Percentiles rank a stretch among this genome's conserved stretches.
These are phyloP conservation scores for Heliconius himera DNA, from an alignment of 1,140 invertebrate species.

Conservation along the genomic window DNA sequence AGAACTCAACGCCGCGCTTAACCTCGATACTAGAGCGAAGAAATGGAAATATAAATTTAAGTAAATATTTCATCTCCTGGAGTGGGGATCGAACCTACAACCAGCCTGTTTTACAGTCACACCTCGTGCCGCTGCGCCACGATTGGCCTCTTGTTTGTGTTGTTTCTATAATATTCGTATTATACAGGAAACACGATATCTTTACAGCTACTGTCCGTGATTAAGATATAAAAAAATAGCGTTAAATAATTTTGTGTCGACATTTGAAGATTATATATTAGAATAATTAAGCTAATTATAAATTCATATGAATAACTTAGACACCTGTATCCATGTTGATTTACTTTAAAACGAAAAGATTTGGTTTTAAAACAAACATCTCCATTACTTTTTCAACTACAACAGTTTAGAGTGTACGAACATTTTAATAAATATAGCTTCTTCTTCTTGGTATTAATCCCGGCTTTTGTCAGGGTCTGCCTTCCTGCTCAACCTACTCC, in stretches of 20 bases:
- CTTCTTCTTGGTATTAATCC: no score
- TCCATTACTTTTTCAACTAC: background rate
- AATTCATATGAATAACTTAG: slow-evolving; percentile 14
- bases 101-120: no score
- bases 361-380: background rate
- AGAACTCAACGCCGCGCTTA: no score
- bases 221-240: slow-evolving; percentile 1
- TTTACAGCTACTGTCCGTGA: slow-evolving; percentile 4
- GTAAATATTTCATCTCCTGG: no score
- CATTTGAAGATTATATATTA: background rate
- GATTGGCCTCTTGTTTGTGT: background rate
- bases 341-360: background rate
- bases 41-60: no score
- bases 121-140: no score
- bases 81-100: no score
- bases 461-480: no score
- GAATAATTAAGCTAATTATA: slow-evolving; percentile 11
- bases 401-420: no score
- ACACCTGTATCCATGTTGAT: background rate
- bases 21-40: no score
- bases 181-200: slow-evolving; percentile 23
- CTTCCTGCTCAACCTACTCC: no score
- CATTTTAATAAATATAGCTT: background rate
- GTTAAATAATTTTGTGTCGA: slow-evolving; percentile 17
- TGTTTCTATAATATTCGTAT: slow-evolving; percentile 18